Percentiles rank a stretch among this genome's conserved stretches.
These are phyloP conservation scores for Saguinus midas DNA, from an alignment of 2,113 vertebrate species.

Conservation along the genomic window DNA sequence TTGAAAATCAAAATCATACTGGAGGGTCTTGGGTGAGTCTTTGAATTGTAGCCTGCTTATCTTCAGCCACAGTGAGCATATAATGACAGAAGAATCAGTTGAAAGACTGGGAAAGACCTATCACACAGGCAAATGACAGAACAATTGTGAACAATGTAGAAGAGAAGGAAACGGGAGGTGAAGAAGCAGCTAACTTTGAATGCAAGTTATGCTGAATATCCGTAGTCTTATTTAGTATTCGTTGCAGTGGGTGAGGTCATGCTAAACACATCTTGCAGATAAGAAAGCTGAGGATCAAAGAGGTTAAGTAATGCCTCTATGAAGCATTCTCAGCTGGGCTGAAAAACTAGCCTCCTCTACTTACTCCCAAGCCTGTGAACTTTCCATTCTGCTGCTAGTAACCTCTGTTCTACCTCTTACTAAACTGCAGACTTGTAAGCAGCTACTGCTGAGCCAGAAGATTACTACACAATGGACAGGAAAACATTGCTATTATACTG, in stretches of 20 bases:
- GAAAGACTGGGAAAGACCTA: background rate
- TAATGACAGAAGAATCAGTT: background rate
- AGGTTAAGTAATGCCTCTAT: background rate
- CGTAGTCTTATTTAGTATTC: background rate
- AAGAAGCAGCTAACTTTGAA: background rate
- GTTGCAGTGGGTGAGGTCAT: background rate
- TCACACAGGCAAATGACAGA: background rate
- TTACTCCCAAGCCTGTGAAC: too few relatives aligned
- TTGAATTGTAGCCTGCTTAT: background rate
- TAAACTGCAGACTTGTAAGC: background rate
- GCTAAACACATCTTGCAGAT: background rate
- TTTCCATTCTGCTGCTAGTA: background rate
- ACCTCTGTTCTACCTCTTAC: background rate
- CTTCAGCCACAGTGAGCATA: background rate
- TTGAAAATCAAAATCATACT: conserved; percentile 17
- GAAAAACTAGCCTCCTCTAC: background rate
- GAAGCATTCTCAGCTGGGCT: background rate
- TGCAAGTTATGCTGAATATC: background rate
- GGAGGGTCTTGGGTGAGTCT: background rate
- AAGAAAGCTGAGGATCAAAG: background rate
- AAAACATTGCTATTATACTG: background rate
- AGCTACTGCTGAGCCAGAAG: background rate
- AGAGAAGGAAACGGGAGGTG: background rate
- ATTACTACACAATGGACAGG: background rate
- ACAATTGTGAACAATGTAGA: background rate